Percentiles rank a stretch among this genome's conserved stretches.
Evolutionary conservation across 2,888 invertebrate species (phyloP).

Genomic region (Chrysotoxum bicinctum): DNA sequence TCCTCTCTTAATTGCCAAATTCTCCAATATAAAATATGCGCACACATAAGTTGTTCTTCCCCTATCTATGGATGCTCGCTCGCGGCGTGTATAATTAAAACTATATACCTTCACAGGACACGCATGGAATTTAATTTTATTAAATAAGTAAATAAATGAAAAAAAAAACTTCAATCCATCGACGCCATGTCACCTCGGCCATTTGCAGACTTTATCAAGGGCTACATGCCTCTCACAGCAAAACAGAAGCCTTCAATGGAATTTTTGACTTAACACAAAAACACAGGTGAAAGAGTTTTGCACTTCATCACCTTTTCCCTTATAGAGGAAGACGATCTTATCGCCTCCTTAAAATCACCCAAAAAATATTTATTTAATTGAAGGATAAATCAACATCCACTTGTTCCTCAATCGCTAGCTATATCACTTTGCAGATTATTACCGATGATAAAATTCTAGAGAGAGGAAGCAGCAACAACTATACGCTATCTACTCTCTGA

Average conservation of each 20-base stretch:
- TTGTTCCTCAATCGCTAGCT: conserved; percentile 58
- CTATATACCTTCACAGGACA: conserved; percentile 15
- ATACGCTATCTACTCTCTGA: background rate
- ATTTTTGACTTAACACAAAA: conserved; percentile 17
- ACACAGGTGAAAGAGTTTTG: conserved; percentile 48
- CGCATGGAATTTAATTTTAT: conserved; percentile 34
- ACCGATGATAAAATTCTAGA: conserved; percentile 66
- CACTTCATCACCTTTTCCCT: conserved; percentile 50
- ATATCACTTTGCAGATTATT: conserved; percentile 58
- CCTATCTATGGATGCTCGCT: conserved; percentile 38
- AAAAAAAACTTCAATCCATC: background rate
- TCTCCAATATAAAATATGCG: conserved; percentile 38
- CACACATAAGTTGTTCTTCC: conserved; percentile 22
- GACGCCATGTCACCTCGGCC: background rate
- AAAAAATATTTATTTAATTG: conserved; percentile 67
- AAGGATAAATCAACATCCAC: conserved; percentile 71
- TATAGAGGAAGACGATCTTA: background rate
- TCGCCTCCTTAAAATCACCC: conserved; percentile 52
- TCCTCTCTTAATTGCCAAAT: conserved; percentile 45
- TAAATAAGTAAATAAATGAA: background rate
- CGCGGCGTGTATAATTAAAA: conserved; percentile 51
- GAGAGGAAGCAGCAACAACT: background rate
- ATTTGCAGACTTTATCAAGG: conserved; percentile 19
- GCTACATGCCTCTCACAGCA: background rate
- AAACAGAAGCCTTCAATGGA: background rate